A percentile compares a stretch with the other conserved stretches of the same genome.
Evolutionary conservation across 2,797 vertebrate genomes (phyloP).

Genomic region (Myioborus melanocephalus): DNA sequence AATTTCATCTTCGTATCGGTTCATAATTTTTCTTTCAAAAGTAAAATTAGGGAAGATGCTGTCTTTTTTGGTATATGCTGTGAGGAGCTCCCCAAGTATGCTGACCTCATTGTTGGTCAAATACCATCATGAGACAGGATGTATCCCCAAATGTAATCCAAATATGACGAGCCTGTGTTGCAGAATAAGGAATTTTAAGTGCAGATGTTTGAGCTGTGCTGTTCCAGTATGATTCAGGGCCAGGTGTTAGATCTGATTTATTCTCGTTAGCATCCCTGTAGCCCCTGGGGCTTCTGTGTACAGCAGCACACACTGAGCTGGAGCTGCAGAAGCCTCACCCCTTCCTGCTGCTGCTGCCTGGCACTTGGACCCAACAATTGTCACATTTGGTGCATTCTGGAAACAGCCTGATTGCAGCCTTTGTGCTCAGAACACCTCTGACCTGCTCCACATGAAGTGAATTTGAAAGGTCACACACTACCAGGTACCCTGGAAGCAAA

Average conservation of each 20-base stretch:
- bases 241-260: neutral
- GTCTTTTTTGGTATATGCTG: neutral
- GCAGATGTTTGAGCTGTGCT: neutral
- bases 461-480: neutral
- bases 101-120: neutral
- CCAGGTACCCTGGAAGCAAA: neutral
- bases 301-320: accelerated
- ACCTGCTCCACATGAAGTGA: accelerated
- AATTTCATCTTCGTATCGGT: neutral
- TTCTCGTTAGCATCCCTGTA: neutral
- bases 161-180: neutral
- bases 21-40: neutral
- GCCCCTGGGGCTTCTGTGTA: neutral
- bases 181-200: neutral
- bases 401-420: neutral
- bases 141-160: neutral
- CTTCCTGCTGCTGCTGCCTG: neutral
- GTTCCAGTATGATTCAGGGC: neutral
- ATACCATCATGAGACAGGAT: neutral
- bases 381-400: neutral
- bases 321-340: neutral
- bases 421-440: accelerated
- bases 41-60: neutral
- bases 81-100: neutral
- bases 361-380: neutral